Conservation (phyloP, 1,140 invertebrate genomes). For the Temnothorax curvispinosus region DNA sequence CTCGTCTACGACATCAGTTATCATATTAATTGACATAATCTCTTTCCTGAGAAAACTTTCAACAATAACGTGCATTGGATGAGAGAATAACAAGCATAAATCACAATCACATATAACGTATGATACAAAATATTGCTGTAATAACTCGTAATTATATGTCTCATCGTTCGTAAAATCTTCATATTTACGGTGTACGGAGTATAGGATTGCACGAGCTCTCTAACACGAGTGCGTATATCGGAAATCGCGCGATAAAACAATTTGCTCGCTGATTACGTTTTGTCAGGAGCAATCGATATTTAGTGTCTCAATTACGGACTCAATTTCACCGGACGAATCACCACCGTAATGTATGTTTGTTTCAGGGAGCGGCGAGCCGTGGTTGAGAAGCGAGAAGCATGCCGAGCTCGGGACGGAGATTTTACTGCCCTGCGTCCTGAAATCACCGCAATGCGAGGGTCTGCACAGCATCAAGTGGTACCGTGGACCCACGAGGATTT, state of each 20-base stretch:
- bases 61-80: neutral
- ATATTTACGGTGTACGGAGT: neutral
- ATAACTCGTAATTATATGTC: neutral
- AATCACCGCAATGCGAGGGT: constrained; percentile 91
- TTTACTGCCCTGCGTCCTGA: constrained; percentile 91
- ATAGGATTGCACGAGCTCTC: neutral
- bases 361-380: constrained; percentile 83
- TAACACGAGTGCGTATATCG: neutral
- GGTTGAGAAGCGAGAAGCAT: constrained; percentile 82
- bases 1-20: neutral
- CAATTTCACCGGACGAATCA: neutral
- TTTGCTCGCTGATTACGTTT: neutral
- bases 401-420: constrained; percentile 89
- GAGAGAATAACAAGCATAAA: neutral
- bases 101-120: neutral
- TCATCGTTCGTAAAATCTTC: neutral
- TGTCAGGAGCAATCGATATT: constrained; percentile 23
- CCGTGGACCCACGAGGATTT: constrained; percentile 92
- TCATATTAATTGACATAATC: neutral
- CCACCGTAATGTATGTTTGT: constrained; percentile 54
- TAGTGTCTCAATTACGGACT: neutral
- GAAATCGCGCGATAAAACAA: neutral
- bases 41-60: neutral
- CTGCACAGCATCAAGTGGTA: constrained; percentile 97
- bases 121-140: neutral